phyloP scores from a whole-genome alignment of 2,888 invertebrate genomes.

The Bugulina stolonifera region DNA sequence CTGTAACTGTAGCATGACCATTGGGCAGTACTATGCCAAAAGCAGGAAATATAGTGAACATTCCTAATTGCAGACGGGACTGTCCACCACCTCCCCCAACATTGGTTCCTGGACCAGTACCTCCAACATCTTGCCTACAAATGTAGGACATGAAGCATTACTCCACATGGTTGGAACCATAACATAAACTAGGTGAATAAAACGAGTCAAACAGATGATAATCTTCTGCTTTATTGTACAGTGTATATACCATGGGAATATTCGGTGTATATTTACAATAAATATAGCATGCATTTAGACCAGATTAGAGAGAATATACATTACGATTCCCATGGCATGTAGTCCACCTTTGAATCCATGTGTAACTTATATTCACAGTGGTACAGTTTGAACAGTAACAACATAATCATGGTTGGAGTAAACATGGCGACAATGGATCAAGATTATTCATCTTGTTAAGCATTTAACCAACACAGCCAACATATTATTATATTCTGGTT shows the following conservation, averaged over 20 bases:
- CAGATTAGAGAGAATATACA: too few species aligned
- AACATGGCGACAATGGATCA: not conserved
- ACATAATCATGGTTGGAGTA: not conserved
- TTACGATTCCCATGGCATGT: too few species aligned
- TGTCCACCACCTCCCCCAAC: conserved; percentile 38
- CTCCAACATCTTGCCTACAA: conserved; percentile 38
- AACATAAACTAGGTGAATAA: not conserved
- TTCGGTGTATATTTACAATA: too few species aligned
- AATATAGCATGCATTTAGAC: too few species aligned
- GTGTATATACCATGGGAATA: too few species aligned
- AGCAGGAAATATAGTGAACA: conserved; percentile 51
- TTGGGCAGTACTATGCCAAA: conserved; percentile 47
- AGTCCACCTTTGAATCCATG: too few species aligned
- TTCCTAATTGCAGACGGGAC: conserved; percentile 47
- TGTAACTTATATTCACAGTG: too few species aligned
- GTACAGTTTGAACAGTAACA: too few species aligned
- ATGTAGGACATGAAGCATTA: not conserved
- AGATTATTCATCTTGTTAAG: not conserved
- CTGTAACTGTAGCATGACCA: conserved; percentile 45
- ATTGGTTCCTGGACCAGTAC: conserved; percentile 34
- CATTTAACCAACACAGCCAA: too few species aligned
- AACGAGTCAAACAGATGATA: too few species aligned
- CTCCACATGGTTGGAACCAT: conserved; percentile 5
- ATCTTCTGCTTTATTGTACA: too few species aligned
- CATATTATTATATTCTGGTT: too few species aligned